These are phyloP conservation scores for Drosophila trapezifrons DNA, from an alignment of 1,140 invertebrate genomes.

Conservation along the genomic window DNA sequence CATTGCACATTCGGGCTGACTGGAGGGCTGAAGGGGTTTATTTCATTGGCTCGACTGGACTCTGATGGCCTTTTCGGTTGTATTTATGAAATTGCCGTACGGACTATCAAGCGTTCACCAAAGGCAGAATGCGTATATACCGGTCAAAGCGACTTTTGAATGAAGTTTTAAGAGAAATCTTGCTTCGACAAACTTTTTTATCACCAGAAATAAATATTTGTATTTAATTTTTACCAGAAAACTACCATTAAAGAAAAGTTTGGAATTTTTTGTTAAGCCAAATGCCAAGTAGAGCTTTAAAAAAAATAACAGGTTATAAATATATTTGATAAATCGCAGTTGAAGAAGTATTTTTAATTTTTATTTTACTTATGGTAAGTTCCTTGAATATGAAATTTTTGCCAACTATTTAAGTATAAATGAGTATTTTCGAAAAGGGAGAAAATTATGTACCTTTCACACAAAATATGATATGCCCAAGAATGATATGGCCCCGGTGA, in stretches of 20 bases:
- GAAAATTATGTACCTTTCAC: not conserved
- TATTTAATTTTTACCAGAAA: not conserved
- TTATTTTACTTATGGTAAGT: no score
- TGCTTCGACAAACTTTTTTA: not conserved
- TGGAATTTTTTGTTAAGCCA: not conserved
- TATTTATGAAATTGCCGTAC: conserved; percentile 42
- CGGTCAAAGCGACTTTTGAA: conserved; percentile 42
- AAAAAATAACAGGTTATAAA: no score
- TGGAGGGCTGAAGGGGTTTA: not conserved
- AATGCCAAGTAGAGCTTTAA: no score
- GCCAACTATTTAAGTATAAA: no score
- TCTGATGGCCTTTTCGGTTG: conserved; percentile 31
- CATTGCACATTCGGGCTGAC: conserved; percentile 60
- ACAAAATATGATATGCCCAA: not conserved
- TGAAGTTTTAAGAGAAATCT: conserved; percentile 35
- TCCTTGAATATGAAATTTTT: no score
- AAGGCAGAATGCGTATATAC: conserved; percentile 15
- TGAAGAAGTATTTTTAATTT: no score
- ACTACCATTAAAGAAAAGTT: conserved; percentile 2
- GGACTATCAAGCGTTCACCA: conserved; percentile 17
- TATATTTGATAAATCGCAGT: not conserved
- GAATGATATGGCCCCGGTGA: not conserved
- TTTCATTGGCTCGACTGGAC: conserved; percentile 26
- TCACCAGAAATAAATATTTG: not conserved
- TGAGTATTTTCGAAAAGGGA: not conserved